Evolutionary conservation across 2,888 invertebrate species (phyloP).

Genomic region (Macrophya annulata): DNA sequence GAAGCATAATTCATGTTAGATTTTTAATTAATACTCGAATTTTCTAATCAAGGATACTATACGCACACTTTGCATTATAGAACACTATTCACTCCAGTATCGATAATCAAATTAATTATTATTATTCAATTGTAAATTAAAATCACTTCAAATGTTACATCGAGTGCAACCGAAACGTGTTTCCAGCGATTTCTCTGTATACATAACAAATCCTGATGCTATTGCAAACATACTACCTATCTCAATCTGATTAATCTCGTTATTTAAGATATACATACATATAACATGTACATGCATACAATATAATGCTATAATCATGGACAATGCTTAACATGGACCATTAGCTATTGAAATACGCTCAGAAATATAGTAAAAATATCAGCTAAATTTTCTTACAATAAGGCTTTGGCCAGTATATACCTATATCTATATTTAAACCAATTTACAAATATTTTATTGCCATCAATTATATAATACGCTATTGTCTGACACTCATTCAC

Average conservation of each 20-base stretch:
- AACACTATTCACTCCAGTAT: not conserved
- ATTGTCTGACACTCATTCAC: slow-evolving; percentile 40
- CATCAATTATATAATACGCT: slow-evolving; percentile 30
- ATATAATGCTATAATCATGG: not conserved
- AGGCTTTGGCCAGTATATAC: slow-evolving; percentile 25
- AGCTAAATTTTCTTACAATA: slow-evolving; percentile 17
- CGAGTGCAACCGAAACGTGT: not conserved
- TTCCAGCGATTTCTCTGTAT: not conserved
- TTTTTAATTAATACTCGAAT: slow-evolving; percentile 1
- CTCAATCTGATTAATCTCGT: not conserved
- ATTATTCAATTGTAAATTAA: not conserved
- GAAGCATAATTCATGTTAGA: not conserved
- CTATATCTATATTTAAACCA: not conserved
- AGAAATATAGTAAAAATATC: slow-evolving; percentile 34
- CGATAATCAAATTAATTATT: not conserved
- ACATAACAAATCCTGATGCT: not conserved
- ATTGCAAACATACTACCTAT: not conserved
- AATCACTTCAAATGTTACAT: not conserved
- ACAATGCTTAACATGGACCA: not conserved
- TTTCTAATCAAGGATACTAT: not conserved
- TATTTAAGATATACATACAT: not conserved
- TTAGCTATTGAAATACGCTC: slow-evolving; percentile 1
- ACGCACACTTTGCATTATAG: not conserved
- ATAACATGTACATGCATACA: too few species aligned
- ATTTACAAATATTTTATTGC: slow-evolving; percentile 48